Conservation (phyloP, 1,140 invertebrate genomes). For the Halyomorpha halys region DNA sequence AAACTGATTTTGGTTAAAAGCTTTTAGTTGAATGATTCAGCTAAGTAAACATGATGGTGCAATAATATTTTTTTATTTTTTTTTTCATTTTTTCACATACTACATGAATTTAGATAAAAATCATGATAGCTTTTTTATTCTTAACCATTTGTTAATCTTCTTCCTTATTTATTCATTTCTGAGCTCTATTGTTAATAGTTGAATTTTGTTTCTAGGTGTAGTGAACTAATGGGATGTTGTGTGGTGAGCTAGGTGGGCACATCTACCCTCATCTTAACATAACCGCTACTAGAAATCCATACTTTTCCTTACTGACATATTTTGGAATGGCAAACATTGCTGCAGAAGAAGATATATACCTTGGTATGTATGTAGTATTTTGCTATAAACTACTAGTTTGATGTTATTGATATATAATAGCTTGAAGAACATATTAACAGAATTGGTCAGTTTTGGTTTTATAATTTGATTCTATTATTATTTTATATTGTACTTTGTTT, state of each 20-base stretch:
- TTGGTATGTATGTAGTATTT: slow-evolving; percentile 27
- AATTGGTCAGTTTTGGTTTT: no score
- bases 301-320: slow-evolving; percentile 31
- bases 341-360: slow-evolving; percentile 32
- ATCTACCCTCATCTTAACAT: slow-evolving; percentile 22
- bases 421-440: not conserved
- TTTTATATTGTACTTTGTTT: no score
- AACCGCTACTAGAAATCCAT: slow-evolving; percentile 31
- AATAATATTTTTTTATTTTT: no score
- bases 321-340: slow-evolving; percentile 33
- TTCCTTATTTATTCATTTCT: no score
- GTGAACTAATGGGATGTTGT: slow-evolving; percentile 33
- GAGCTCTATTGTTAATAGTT: not conserved
- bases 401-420: not conserved
- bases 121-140: no score
- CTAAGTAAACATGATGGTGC: no score
- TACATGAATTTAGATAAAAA: no score
- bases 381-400: not conserved
- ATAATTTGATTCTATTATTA: no score
- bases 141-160: no score
- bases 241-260: slow-evolving; percentile 31
- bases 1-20: no score
- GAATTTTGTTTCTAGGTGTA: not conserved
- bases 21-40: no score
- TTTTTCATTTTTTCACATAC: no score